Evolutionary conservation across 2,113 vertebrate species (phyloP).

Genomic region (Australoheros scitulus): DNA sequence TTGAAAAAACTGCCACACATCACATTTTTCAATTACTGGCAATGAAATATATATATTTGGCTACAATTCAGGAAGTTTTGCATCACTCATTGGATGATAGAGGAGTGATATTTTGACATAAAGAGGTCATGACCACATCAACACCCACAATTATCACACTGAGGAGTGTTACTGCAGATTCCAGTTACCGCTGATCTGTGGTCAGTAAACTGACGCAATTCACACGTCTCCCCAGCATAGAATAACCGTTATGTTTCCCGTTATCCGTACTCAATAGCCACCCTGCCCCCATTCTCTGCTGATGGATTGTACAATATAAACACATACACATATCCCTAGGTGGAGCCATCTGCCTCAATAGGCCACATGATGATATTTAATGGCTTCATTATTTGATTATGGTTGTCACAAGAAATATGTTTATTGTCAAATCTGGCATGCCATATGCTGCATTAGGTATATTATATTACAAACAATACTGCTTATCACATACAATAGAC

Average conservation of each 20-base stretch:
- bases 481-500: conserved; percentile 45
- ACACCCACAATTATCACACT: conserved; percentile 4
- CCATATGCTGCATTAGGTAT: conserved; percentile 61
- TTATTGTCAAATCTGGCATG: conserved; percentile 67
- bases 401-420: conserved; percentile 72
- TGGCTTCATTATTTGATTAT: conserved; percentile 71
- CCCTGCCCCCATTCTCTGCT: conserved; percentile 53
- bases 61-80: not conserved
- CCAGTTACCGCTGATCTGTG: conserved; percentile 51
- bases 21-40: not conserved
- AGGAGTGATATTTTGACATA: conserved; percentile 15
- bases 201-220: conserved; percentile 50
- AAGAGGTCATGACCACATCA: conserved; percentile 31
- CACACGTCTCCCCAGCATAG: conserved; percentile 49
- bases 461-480: conserved; percentile 68
- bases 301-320: conserved; percentile 71
- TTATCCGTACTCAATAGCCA: conserved; percentile 51
- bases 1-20: not conserved
- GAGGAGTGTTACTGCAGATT: conserved; percentile 48
- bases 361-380: conserved; percentile 67
- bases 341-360: conserved; percentile 60
- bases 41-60: not conserved
- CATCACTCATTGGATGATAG: not conserved
- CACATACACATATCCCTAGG: conserved; percentile 55
- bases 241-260: conserved; percentile 61